These are phyloP conservation scores for Dissostichus mawsoni DNA, from an alignment of 2,113 vertebrate species.

Conservation along the genomic window DNA sequence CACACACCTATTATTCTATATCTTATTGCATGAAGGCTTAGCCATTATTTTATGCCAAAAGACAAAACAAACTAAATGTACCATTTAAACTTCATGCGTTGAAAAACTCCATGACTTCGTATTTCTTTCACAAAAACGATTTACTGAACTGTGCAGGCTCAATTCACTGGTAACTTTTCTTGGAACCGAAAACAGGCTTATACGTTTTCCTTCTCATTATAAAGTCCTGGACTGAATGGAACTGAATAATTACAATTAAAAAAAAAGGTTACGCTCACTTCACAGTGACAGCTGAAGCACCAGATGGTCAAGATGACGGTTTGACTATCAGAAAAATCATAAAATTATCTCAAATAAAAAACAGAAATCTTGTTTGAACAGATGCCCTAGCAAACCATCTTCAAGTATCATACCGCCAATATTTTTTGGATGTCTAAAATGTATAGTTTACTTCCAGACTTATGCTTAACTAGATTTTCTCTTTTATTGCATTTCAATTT, in stretches of 20 bases:
- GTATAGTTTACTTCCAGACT: no score
- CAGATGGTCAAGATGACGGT: background rate
- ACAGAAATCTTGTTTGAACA: background rate
- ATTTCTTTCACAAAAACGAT: slow-evolving; percentile 15
- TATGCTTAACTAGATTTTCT: no score
- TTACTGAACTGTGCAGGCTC: background rate
- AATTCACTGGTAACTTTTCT: background rate
- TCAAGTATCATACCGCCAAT: no score
- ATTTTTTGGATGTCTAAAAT: background rate
- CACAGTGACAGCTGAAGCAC: background rate
- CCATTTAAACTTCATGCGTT: slow-evolving; percentile 43
- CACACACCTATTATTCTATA: background rate
- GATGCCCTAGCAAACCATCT: background rate
- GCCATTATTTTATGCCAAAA: slow-evolving; percentile 1
- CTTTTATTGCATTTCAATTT: no score
- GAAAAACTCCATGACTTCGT: slow-evolving; percentile 20
- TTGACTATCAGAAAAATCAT: background rate
- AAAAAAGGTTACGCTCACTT: background rate
- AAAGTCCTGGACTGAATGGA: background rate
- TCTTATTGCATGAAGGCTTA: slow-evolving; percentile 5
- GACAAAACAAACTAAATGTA: slow-evolving; percentile 16
- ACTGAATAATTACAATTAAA: background rate
- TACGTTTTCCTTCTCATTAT: slow-evolving; percentile 2
- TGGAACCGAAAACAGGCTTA: slow-evolving; percentile 18
- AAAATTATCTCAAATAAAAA: background rate